A percentile compares a stretch with the other conserved stretches of the same genome.
These are phyloP conservation scores for Panthera tigris DNA, from an alignment of 2,113 vertebrate genomes.

Conservation along the genomic window DNA sequence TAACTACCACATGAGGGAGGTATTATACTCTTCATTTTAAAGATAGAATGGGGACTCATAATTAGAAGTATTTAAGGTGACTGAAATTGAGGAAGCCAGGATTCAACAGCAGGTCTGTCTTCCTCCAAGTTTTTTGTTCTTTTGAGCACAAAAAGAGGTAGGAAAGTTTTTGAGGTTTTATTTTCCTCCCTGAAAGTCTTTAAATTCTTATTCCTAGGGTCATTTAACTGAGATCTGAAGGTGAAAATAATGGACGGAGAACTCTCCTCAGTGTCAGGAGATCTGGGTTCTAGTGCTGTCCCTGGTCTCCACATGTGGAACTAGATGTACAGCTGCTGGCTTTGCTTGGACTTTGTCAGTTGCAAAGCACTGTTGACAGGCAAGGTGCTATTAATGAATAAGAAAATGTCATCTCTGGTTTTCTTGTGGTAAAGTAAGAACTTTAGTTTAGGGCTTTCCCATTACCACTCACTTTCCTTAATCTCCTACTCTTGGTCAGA, in stretches of 20 bases:
- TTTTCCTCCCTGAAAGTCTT: neutral
- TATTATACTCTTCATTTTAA: neutral
- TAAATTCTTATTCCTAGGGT: constrained; percentile 9
- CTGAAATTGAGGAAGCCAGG: neutral
- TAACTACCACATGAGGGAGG: constrained; percentile 1
- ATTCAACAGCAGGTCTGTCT: neutral
- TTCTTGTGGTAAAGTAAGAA: neutral
- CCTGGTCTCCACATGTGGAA: neutral
- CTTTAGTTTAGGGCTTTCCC: neutral
- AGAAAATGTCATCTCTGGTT: neutral
- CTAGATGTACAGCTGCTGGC: neutral
- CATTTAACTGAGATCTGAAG: neutral
- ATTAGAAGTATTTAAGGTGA: neutral
- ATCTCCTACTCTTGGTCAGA: neutral
- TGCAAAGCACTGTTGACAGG: neutral
- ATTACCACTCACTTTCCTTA: neutral
- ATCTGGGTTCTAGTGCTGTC: neutral
- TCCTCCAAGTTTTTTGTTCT: neutral
- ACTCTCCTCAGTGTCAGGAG: neutral
- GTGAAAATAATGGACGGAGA: neutral
- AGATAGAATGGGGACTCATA: neutral
- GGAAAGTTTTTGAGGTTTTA: neutral
- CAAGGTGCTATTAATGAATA: neutral
- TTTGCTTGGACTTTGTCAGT: neutral
- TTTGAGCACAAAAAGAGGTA: neutral